Evolutionary conservation across 2,888 invertebrate genomes (phyloP).

Genomic region (Gortyna flavago): DNA sequence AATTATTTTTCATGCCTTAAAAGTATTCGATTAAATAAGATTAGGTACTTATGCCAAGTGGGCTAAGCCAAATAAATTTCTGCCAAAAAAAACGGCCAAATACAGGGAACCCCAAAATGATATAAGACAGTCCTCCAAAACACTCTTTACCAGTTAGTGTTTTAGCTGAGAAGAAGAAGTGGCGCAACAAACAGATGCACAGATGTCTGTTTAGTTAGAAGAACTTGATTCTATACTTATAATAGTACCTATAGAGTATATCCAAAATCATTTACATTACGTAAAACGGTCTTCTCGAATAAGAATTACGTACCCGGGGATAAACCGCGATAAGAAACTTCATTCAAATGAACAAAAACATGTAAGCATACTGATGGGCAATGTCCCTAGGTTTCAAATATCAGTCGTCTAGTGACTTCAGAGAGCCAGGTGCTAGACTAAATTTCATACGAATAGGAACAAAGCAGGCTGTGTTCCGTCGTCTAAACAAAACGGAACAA

Average conservation of each 20-base stretch:
- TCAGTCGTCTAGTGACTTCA: conserved; percentile 14
- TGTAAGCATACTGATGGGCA: background rate
- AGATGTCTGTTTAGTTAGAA: background rate
- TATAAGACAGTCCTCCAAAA: no score
- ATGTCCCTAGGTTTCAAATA: conserved; percentile 26
- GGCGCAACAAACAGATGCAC: background rate
- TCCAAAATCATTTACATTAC: no score
- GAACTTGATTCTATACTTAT: no score
- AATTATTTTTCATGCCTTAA: no score
- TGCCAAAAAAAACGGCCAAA: no score
- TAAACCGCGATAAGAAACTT: background rate
- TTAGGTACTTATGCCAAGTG: no score
- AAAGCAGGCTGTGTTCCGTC: conserved; percentile 70
- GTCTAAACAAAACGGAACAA: conserved; percentile 70
- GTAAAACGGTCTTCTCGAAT: background rate
- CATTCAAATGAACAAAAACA: background rate
- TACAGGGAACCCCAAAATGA: no score
- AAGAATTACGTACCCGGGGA: background rate
- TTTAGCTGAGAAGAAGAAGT: background rate
- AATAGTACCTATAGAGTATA: no score
- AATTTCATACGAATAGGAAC: conserved; percentile 68
- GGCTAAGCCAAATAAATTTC: no score
- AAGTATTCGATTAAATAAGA: no score
- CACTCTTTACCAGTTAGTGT: background rate
- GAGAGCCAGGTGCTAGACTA: conserved; percentile 56